Conservation (phyloP, 2,113 vertebrate species). For the Kryptolebias marmoratus region DNA sequence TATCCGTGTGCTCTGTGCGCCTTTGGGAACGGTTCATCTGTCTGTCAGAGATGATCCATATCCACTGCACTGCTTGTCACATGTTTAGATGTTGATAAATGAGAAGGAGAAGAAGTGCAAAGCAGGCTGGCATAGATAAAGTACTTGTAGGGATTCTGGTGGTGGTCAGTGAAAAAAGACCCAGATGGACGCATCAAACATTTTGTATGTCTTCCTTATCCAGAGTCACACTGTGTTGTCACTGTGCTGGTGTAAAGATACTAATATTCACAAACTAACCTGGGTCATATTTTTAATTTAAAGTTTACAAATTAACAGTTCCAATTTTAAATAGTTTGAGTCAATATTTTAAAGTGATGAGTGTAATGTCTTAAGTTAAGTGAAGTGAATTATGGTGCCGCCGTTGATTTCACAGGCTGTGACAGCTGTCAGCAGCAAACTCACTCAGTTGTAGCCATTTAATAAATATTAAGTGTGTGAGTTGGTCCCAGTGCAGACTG, state of each 20-base stretch:
- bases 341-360: conserved; percentile 15
- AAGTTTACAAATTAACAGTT: neutral
- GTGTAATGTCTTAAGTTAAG: conserved; percentile 21
- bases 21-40: conserved; percentile 57
- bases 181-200: conserved; percentile 9
- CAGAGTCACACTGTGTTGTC: neutral
- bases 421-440: conserved; percentile 21
- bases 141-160: conserved; percentile 42
- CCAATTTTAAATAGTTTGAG: neutral
- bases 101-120: conserved; percentile 51
- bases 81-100: conserved; percentile 67
- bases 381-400: conserved; percentile 11
- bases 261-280: neutral
- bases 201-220: neutral
- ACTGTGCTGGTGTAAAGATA: neutral
- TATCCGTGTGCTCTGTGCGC: conserved; percentile 28
- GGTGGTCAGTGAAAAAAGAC: conserved; percentile 42
- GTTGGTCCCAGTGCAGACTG: conserved; percentile 14
- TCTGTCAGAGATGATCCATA: conserved; percentile 73
- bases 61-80: conserved; percentile 58
- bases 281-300: neutral
- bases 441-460: conserved; percentile 25
- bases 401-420: conserved; percentile 19
- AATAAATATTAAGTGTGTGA: conserved; percentile 22
- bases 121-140: conserved; percentile 61